Evolutionary conservation across 2,113 vertebrate species (phyloP), one percentile per base, ranked within the genome.

Genomic region (Elgaria multicarinata): DNA sequence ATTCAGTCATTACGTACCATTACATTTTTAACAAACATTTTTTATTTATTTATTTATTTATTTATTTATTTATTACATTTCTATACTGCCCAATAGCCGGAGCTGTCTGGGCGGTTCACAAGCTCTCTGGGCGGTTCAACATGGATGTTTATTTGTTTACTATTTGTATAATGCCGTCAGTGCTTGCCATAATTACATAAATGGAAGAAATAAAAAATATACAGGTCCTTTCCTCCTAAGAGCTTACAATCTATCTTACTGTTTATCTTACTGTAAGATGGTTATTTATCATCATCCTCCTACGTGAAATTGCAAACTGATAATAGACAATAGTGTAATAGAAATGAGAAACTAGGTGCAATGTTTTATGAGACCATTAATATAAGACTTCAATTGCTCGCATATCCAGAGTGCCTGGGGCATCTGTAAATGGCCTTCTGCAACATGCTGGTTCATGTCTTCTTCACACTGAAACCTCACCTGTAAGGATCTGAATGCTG

Each of bases 401-500:
- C 74, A 55, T 36, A 92, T 64, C 36, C 77, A 86, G 42, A 8
- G 62, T 86, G 86, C 83, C 83, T 83, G 83, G 85, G 91, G 58
- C 42, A 69, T 31, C 75, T 28, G 0, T 4, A 83, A 76, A 85
- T 78, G 83, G 31, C 53, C 91, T 82, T 92, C 33, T 31, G 55
- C 6, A 67, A 84, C 39, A 9, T 79, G 81, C 83, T 42, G 16
- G 72, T 18, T 90, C 88, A 62, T 42, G 84, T n/a, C 58, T 87
- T 90, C 5, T 87, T 90, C 5, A 3, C 13, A 3, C 7, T 86
- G 4, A 92, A 95, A 90, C 31, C 66, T 16, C 46, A 89, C 86
- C 88, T 42, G 36, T 71, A 10, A 90, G 89, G 88, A 90, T 66
- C n/a, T 91, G 13, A 86, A 64, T 85, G 83, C 74, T 86, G 55